Evolutionary conservation across 2,797 vertebrate genomes (phyloP).

Genomic region (Poecilia wingei): DNA sequence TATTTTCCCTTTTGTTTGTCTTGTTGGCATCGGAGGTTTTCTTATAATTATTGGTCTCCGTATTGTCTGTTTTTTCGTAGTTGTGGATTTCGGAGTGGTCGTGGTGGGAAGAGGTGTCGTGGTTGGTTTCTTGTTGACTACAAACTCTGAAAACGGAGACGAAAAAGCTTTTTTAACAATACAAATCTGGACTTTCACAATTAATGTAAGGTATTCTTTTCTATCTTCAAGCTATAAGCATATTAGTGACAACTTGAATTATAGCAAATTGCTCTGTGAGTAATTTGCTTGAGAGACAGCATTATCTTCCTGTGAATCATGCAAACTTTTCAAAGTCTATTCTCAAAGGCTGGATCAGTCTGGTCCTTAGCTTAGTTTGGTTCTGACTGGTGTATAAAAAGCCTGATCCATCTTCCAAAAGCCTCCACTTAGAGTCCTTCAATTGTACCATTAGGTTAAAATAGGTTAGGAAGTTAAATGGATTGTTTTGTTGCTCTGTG

Average conservation of each 20-base stretch:
- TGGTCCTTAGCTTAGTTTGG: neutral
- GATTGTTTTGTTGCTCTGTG: too few species aligned
- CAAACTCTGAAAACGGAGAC: conserved; percentile 74
- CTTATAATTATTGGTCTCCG: conserved; percentile 50
- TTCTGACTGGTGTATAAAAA: neutral
- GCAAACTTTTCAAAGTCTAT: neutral
- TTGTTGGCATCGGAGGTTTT: conserved; percentile 58
- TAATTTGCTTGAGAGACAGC: neutral
- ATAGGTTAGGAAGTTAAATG: too few species aligned
- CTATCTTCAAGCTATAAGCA: neutral
- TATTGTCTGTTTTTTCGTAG: conserved; percentile 36
- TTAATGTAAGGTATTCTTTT: too few species aligned
- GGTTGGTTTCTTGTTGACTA: conserved; percentile 81
- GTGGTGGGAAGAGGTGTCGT: conserved; percentile 74
- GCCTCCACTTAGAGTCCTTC: too few species aligned
- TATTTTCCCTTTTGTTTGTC: conserved; percentile 41
- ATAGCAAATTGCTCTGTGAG: neutral
- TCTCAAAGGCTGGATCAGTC: neutral
- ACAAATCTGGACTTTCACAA: neutral
- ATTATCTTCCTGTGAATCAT: neutral
- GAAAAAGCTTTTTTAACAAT: neutral
- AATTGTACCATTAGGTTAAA: too few species aligned
- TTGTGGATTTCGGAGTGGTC: conserved; percentile 56
- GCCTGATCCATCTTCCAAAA: too few species aligned
- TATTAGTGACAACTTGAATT: neutral